phyloP scores from a whole-genome alignment of 2,113 vertebrate genomes.

The Noctilio leporinus region DNA sequence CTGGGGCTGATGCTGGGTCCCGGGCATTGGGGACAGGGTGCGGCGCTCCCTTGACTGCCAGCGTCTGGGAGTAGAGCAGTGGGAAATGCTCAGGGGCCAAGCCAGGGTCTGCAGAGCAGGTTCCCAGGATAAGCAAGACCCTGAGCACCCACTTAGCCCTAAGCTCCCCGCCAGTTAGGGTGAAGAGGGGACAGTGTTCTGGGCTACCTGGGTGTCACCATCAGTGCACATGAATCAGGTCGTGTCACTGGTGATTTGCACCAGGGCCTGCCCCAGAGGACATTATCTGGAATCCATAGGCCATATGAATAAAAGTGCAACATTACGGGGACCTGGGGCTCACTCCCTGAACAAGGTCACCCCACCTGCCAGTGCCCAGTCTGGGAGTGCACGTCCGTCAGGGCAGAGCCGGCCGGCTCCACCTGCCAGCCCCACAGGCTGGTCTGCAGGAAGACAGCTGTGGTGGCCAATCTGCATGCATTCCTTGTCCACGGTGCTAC shows the following conservation, averaged over 20 bases:
- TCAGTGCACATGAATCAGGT: not conserved
- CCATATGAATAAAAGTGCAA: not conserved
- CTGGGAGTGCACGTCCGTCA: fast-evolving
- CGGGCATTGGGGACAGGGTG: fast-evolving
- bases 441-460: constrained; percentile 17
- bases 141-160: not conserved
- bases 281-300: not conserved
- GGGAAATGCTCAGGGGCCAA: not conserved
- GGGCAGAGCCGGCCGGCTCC: not conserved
- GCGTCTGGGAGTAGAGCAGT: not conserved
- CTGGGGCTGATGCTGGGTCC: not conserved
- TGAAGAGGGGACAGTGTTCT: not conserved
- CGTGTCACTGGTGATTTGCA: not conserved
- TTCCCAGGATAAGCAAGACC: not conserved
- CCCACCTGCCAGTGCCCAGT: not conserved
- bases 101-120: not conserved
- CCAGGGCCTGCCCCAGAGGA: not conserved
- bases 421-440: not conserved
- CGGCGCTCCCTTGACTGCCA: no score
- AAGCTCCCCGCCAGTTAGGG: not conserved
- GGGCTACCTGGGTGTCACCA: not conserved
- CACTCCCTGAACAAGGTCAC: fast-evolving
- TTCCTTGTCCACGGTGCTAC: not conserved
- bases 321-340: not conserved
- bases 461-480: constrained; percentile 42